Conservation (phyloP, 2,113 vertebrate genomes). For the Pygoscelis antarcticus region DNA sequence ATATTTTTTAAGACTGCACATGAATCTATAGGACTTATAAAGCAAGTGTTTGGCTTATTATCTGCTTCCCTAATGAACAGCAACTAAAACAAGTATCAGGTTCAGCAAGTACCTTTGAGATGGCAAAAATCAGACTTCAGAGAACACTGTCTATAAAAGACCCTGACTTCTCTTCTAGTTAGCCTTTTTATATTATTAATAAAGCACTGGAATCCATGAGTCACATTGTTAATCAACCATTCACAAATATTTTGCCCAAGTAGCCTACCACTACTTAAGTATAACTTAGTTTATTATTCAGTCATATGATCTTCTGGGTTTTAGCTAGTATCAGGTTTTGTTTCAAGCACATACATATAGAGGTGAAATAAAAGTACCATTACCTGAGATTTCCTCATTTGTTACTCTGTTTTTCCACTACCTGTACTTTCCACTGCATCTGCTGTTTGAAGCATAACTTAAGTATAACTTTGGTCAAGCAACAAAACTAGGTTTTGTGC, state of each 20-base stretch:
- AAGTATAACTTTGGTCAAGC: background rate
- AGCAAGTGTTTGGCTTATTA: background rate
- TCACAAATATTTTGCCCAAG: background rate
- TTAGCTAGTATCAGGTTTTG: background rate
- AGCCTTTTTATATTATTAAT: background rate
- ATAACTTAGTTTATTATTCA: background rate
- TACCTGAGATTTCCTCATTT: background rate
- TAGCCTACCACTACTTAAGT: background rate
- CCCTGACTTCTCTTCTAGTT: background rate
- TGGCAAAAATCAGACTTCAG: background rate
- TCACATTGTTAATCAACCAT: background rate
- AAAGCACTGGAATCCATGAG: background rate
- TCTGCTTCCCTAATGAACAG: background rate
- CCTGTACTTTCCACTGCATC: background rate
- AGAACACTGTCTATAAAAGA: background rate
- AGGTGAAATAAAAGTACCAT: background rate
- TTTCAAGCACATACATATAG: background rate
- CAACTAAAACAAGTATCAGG: background rate
- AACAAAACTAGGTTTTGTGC: background rate
- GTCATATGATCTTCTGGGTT: background rate
- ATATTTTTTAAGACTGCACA: background rate
- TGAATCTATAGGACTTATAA: background rate
- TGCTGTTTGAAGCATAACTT: background rate
- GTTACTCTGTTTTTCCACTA: slow-evolving; percentile 24
- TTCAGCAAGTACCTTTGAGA: background rate